phyloP scores from a whole-genome alignment of 2,797 vertebrate species.

The Gallinago solitaria region DNA sequence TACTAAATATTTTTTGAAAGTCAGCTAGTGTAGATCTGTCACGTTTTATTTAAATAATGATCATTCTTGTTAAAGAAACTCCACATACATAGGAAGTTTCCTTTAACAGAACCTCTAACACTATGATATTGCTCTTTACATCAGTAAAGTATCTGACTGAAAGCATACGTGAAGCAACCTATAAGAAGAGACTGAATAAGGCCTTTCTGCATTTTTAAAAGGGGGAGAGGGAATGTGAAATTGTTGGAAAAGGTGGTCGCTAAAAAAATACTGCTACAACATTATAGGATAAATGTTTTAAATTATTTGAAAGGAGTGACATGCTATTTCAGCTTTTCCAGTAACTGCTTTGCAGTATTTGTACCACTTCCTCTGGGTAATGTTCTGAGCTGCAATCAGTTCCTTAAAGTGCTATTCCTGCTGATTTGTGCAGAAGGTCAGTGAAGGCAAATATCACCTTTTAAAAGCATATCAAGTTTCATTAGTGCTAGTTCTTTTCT shows the following conservation, averaged over 20 bases:
- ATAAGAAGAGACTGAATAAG: not conserved
- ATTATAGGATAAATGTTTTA: not conserved
- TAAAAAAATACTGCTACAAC: not conserved
- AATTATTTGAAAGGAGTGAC: not conserved
- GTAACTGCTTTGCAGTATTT: not conserved
- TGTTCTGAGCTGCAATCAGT: not conserved
- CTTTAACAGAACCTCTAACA: not conserved
- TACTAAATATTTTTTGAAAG: not conserved
- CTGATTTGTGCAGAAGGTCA: not conserved
- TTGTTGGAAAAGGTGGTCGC: not conserved
- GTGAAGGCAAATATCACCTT: not conserved
- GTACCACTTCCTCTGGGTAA: not conserved
- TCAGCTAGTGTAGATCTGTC: not conserved
- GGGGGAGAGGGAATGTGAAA: not conserved
- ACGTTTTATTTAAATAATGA: not conserved
- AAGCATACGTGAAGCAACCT: not conserved
- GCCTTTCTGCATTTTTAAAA: not conserved
- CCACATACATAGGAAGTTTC: not conserved
- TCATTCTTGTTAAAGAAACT: not conserved
- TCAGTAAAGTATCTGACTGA: not conserved
- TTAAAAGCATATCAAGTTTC: slow-evolving; percentile 21
- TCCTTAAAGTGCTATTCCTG: not conserved
- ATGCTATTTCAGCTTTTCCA: not conserved
- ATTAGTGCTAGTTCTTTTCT: not conserved
- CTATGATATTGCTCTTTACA: not conserved